A percentile compares a stretch with the other conserved stretches of the same genome.
Conservation (phyloP, 2,888 invertebrate genomes). For the Amphimallon solstitiale region DNA sequence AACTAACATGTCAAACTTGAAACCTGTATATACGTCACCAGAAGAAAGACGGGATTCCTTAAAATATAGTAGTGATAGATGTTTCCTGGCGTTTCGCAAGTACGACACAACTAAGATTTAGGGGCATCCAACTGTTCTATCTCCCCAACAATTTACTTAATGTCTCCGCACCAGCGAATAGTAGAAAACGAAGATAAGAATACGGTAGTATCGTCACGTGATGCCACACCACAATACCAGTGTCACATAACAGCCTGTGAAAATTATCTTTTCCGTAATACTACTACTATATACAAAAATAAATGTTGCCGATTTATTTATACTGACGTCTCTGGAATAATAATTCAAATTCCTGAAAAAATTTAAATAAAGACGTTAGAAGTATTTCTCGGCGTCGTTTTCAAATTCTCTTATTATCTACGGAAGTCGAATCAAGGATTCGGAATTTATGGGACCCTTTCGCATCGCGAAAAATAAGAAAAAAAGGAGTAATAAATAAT, state of each 20-base stretch:
- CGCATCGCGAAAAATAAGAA: neutral
- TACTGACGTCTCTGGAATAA: neutral
- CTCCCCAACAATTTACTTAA: neutral
- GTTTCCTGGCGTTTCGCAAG: too few species aligned
- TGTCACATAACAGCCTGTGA: neutral
- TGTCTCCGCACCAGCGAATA: neutral
- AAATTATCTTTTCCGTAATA: neutral
- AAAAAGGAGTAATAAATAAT: neutral
- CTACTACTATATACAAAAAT: neutral
- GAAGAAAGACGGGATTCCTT: too few species aligned
- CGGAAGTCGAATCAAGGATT: neutral
- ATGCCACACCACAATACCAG: neutral
- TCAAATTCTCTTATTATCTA: neutral
- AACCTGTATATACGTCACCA: too few species aligned
- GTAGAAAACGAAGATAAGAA: neutral
- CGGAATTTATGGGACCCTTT: neutral
- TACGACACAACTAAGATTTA: neutral
- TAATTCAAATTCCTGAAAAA: neutral
- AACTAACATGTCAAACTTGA: too few species aligned
- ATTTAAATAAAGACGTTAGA: neutral
- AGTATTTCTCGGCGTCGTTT: neutral
- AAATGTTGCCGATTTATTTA: conserved; percentile 11
- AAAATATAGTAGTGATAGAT: too few species aligned
- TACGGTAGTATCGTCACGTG: neutral
- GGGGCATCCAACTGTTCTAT: neutral